phyloP scores from a whole-genome alignment of 1,140 invertebrate genomes.

The Halyomorpha halys region DNA sequence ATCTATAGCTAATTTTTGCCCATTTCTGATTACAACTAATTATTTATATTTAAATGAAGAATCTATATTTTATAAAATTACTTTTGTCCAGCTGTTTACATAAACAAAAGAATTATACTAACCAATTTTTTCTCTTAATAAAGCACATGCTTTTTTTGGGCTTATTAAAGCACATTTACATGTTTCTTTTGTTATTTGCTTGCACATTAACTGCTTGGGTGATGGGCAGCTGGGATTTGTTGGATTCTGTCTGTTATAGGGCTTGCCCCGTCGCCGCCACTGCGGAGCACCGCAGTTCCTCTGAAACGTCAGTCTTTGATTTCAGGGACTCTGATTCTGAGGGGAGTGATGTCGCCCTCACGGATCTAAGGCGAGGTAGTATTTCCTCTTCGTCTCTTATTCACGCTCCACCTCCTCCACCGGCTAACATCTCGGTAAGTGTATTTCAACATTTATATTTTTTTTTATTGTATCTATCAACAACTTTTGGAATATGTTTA shows the following conservation, averaged over 20 bases:
- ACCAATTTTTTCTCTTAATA: background rate
- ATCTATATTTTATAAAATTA: too few relatives aligned
- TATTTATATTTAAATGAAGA: too few relatives aligned
- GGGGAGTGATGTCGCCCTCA: conserved; percentile 34
- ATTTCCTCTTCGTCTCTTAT: conserved; percentile 36
- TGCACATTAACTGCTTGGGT: conserved; percentile 1
- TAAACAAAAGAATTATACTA: background rate
- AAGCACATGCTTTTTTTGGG: background rate
- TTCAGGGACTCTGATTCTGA: conserved; percentile 49
- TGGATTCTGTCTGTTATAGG: conserved; percentile 10
- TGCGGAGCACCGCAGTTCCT: conserved; percentile 45
- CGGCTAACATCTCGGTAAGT: conserved; percentile 36
- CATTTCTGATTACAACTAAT: too few relatives aligned
- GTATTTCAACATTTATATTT: background rate
- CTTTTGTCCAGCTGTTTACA: background rate
- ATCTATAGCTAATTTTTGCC: too few relatives aligned
- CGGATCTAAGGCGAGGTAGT: background rate
- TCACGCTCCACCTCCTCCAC: conserved; percentile 45
- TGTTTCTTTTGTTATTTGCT: background rate
- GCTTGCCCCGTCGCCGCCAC: conserved; percentile 16
- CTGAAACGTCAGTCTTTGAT: conserved; percentile 52
- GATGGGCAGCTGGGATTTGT: background rate
- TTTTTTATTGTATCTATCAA: background rate
- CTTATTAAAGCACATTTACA: too few relatives aligned
- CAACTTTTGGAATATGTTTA: too few relatives aligned